Conservation (phyloP, 1,140 invertebrate genomes). For the Drosophila lacertosa region DNA sequence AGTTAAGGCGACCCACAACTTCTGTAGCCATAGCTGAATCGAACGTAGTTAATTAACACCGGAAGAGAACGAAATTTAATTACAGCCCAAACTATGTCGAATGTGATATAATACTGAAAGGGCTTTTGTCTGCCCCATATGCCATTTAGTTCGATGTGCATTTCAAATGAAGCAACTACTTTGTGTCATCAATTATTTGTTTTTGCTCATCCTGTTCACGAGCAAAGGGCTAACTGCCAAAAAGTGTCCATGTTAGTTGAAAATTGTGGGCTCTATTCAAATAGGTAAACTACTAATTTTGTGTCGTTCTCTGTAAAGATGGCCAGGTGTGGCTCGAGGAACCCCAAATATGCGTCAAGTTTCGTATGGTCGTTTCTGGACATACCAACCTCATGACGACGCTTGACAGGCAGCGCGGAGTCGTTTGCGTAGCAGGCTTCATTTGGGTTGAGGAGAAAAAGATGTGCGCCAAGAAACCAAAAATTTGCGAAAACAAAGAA, state of each 20-base stretch:
- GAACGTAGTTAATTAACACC: not conserved
- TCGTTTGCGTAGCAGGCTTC: not conserved
- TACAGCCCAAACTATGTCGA: not conserved
- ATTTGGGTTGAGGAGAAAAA: not conserved
- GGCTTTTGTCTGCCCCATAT: no score
- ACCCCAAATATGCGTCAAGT: not conserved
- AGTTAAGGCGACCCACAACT: no score
- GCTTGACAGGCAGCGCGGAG: not conserved
- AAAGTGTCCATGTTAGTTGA: not conserved
- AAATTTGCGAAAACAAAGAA: not conserved
- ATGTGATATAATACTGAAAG: not conserved
- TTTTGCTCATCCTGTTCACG: not conserved
- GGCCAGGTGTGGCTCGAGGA: not conserved
- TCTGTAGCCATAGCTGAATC: no score
- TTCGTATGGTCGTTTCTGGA: not conserved
- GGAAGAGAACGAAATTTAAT: not conserved
- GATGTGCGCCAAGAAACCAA: not conserved
- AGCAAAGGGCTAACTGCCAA: not conserved
- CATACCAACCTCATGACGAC: not conserved
- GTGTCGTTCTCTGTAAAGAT: not conserved
- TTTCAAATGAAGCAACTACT: not conserved
- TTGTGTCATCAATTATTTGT: not conserved
- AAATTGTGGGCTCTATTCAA: not conserved
- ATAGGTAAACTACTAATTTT: not conserved
- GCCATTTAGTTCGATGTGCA: conserved; percentile 1